A percentile compares a stretch with the other conserved stretches of the same genome.
These are phyloP conservation scores for Tipula confusa DNA, from an alignment of 2,888 invertebrate species.

Conservation along the genomic window DNA sequence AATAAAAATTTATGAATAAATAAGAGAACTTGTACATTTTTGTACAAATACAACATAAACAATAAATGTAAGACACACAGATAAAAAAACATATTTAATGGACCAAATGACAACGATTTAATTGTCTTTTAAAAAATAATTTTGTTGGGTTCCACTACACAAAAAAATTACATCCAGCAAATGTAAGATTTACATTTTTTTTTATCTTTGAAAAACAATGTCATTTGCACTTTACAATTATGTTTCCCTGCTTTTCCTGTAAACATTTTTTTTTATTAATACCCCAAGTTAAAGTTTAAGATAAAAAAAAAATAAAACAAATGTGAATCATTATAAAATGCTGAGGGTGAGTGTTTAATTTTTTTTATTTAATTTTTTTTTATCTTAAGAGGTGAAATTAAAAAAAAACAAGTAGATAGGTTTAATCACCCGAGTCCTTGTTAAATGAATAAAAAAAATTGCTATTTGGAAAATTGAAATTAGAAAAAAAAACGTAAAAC, in stretches of 20 bases:
- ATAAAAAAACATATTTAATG: conserved; percentile 30
- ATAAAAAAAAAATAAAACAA: conserved; percentile 7
- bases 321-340: background rate
- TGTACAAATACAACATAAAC: background rate
- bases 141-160: conserved; percentile 4
- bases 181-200: conserved; percentile 20
- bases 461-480: conserved; percentile 27
- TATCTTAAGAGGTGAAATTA: conserved; percentile 16
- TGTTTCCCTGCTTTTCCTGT: conserved; percentile 25
- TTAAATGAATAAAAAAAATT: background rate
- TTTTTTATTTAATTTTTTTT: background rate
- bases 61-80: background rate
- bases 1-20: background rate
- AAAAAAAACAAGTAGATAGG: conserved; percentile 25
- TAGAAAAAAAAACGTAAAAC: background rate
- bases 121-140: conserved; percentile 16
- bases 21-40: background rate
- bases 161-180: conserved; percentile 17
- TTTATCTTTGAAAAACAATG: conserved; percentile 31
- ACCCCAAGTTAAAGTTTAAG: background rate
- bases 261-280: conserved; percentile 21
- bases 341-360: conserved; percentile 6
- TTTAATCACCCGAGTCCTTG: conserved; percentile 29
- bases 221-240: conserved; percentile 32
- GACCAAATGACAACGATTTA: conserved; percentile 31